Conservation (phyloP, 2,797 vertebrate genomes). For the Neostethus bicornis region DNA sequence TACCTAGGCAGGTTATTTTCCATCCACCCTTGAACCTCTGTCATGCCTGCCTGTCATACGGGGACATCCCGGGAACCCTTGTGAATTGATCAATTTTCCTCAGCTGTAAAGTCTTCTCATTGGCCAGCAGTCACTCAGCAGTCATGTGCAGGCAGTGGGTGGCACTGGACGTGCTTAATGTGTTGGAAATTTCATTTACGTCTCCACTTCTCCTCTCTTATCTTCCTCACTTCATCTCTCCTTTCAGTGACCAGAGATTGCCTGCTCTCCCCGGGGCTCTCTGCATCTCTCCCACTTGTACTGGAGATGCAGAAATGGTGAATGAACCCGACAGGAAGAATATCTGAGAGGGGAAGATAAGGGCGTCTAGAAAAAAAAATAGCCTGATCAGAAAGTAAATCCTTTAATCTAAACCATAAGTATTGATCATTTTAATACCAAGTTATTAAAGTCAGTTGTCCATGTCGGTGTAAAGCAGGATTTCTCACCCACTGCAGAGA, state of each 20-base stretch:
- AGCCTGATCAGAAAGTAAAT: slow-evolving; percentile 41
- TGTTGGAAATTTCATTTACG: slow-evolving; percentile 75
- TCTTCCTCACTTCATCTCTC: slow-evolving; percentile 47
- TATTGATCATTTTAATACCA: slow-evolving; percentile 14
- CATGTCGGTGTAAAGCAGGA: not conserved
- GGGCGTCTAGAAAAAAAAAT: slow-evolving; percentile 16
- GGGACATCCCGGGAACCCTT: slow-evolving; percentile 41
- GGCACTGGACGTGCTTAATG: slow-evolving; percentile 66
- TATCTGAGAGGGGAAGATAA: slow-evolving; percentile 34
- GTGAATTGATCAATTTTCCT: slow-evolving; percentile 38
- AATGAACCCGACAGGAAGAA: slow-evolving; percentile 33
- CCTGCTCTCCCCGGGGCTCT: slow-evolving; percentile 43
- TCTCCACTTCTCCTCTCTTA: slow-evolving; percentile 39
- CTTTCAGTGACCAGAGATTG: slow-evolving; percentile 55
- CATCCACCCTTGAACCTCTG: slow-evolving; percentile 24
- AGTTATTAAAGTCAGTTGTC: slow-evolving; percentile 3
- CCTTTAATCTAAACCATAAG: slow-evolving; percentile 22
- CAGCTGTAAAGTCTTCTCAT: slow-evolving; percentile 32
- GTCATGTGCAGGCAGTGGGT: slow-evolving; percentile 48
- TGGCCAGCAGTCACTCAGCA: slow-evolving; percentile 41
- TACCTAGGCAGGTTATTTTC: slow-evolving; percentile 27
- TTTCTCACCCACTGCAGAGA: slow-evolving; percentile 2
- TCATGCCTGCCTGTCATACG: slow-evolving; percentile 15
- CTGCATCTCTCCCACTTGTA: slow-evolving; percentile 28
- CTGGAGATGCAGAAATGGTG: slow-evolving; percentile 45